phyloP scores from a whole-genome alignment of 2,113 vertebrate species.

The Otolemur garnettii region DNA sequence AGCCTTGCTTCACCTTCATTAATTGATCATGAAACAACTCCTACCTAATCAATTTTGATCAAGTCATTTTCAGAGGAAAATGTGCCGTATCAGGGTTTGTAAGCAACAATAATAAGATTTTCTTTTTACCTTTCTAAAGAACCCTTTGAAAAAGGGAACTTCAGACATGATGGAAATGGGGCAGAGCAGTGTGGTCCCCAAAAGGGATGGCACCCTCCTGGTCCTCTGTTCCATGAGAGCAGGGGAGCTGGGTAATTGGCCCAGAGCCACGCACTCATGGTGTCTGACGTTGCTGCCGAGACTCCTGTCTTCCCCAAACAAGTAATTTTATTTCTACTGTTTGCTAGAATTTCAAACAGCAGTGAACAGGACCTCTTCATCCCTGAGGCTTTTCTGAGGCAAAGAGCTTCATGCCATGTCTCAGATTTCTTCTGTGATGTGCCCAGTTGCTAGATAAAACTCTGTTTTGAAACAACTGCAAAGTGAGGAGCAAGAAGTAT shows the following conservation, averaged over 20 bases:
- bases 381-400: conserved; percentile 62
- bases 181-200: neutral
- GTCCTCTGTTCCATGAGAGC: neutral
- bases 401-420: conserved; percentile 13
- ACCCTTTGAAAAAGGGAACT: neutral
- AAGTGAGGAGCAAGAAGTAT: neutral
- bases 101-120: neutral
- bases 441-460: neutral
- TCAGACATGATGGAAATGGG: neutral
- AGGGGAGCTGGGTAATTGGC: conserved; percentile 43
- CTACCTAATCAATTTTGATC: conserved; percentile 41
- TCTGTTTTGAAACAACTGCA: conserved; percentile 63
- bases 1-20: neutral
- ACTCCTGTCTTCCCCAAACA: conserved; percentile 44
- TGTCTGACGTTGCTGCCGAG: neutral
- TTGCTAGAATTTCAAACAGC: conserved; percentile 60
- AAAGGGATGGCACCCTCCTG: neutral
- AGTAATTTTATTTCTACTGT: neutral
- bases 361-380: conserved; percentile 54
- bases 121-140: conserved; percentile 45
- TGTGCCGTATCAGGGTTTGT: neutral
- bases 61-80: conserved; percentile 43
- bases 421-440: conserved; percentile 36
- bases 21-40: neutral
- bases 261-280: neutral